A percentile compares a stretch with the other conserved stretches of the same genome.
Conservation (phyloP, 2,797 vertebrate species). For the Eulemur coronatus region DNA sequence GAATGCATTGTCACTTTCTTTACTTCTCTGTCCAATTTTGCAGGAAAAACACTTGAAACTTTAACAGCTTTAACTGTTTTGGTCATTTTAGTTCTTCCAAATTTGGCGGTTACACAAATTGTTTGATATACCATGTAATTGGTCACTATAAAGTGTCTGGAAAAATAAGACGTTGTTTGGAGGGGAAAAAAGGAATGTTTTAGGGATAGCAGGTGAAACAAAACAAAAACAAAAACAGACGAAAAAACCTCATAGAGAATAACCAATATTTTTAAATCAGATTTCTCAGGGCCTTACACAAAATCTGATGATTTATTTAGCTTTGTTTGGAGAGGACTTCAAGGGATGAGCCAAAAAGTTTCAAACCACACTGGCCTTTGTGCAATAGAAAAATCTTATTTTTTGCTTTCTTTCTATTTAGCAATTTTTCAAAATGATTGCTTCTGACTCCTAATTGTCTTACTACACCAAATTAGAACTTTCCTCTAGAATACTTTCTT, state of each 20-base stretch:
- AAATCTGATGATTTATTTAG: background rate
- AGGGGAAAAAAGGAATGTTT: background rate
- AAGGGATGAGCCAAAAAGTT: background rate
- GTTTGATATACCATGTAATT: background rate
- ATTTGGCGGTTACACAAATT: conserved; percentile 3
- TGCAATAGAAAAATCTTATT: background rate
- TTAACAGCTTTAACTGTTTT: conserved; percentile 23
- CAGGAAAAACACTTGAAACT: conserved; percentile 8
- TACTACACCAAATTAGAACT: background rate
- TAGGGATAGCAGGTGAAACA: background rate
- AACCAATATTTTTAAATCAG: background rate
- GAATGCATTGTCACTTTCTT: conserved; percentile 4
- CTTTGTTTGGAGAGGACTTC: background rate
- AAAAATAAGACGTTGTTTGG: background rate
- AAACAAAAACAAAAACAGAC: background rate
- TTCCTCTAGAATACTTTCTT: background rate
- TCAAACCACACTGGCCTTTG: background rate
- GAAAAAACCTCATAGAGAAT: background rate
- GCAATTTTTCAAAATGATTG: conserved; percentile 37
- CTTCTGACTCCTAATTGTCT: conserved; percentile 9
- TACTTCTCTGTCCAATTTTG: conserved; percentile 13
- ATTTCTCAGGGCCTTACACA: background rate
- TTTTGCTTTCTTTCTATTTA: conserved; percentile 17
- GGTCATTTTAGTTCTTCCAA: background rate
- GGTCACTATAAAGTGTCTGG: background rate